Conservation (phyloP, 2,113 vertebrate species). For the Hepsetus odoe region DNA sequence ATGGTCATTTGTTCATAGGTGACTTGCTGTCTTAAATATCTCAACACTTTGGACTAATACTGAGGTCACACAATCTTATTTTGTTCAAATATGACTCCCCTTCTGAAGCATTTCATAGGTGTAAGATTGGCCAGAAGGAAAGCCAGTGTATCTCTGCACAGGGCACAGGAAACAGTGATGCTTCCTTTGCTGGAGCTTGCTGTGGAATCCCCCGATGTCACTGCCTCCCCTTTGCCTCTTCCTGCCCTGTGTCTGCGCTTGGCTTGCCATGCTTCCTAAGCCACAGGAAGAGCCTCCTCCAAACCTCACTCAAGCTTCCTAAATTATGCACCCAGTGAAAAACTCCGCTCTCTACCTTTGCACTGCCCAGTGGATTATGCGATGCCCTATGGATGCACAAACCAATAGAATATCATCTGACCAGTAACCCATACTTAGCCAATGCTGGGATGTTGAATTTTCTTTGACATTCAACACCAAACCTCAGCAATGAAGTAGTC, state of each 20-base stretch:
- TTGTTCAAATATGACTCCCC: not conserved
- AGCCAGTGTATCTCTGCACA: not conserved
- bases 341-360: not conserved
- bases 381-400: not conserved
- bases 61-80: not conserved
- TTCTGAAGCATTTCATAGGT: not conserved
- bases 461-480: conserved; percentile 3
- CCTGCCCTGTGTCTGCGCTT: conserved; percentile 26
- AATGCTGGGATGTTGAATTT: conserved; percentile 1
- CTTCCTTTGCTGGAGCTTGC: conserved; percentile 39
- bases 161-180: conserved; percentile 37
- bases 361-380: not conserved
- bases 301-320: conserved; percentile 1
- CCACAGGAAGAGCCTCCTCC: conserved; percentile 44
- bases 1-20: no score
- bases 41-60: not conserved
- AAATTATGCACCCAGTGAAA: not conserved
- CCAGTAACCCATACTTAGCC: not conserved
- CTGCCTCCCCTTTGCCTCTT: conserved; percentile 15
- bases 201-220: conserved; percentile 37
- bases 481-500: not conserved
- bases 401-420: conserved; percentile 6
- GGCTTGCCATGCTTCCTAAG: conserved; percentile 38
- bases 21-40: no score
- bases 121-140: not conserved